Evolutionary conservation across 2,888 invertebrate genomes (phyloP).

Genomic region (Aphrophora alni): DNA sequence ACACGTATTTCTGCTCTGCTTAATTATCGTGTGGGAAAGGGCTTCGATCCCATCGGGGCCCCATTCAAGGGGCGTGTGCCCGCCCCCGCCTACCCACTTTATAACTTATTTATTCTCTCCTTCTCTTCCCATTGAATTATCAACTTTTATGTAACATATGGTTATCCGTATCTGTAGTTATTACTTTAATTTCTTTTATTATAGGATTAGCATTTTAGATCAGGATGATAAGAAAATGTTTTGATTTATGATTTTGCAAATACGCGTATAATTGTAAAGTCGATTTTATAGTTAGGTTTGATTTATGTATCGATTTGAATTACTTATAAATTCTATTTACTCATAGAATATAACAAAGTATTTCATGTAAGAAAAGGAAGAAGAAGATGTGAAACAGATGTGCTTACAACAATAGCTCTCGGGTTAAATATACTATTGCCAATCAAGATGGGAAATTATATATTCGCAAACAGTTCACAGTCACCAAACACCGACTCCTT

Average conservation of each 20-base stretch:
- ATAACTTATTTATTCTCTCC: conserved; percentile 2
- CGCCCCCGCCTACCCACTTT: conserved; percentile 4
- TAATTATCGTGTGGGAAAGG: conserved; percentile 3
- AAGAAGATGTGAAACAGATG: too few relatives aligned
- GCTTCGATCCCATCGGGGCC: neutral
- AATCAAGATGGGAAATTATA: too few relatives aligned
- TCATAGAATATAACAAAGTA: too few relatives aligned
- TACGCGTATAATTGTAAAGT: neutral
- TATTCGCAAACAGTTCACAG: too few relatives aligned
- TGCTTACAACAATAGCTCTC: too few relatives aligned
- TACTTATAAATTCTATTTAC: too few relatives aligned
- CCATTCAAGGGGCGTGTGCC: neutral
- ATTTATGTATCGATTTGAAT: too few relatives aligned
- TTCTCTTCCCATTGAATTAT: neutral
- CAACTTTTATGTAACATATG: neutral
- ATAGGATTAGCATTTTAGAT: conserved; percentile 1
- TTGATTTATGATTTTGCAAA: neutral
- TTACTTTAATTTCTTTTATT: conserved; percentile 1
- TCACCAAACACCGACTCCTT: too few relatives aligned
- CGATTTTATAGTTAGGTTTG: neutral
- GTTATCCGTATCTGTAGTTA: neutral
- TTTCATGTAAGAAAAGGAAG: too few relatives aligned
- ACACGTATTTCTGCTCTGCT: neutral
- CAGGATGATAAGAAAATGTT: neutral
- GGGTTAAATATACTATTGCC: too few relatives aligned